Base-by-base conservation (phyloP, 1,140 invertebrate species). In the Antheraea pernyi region DNA sequence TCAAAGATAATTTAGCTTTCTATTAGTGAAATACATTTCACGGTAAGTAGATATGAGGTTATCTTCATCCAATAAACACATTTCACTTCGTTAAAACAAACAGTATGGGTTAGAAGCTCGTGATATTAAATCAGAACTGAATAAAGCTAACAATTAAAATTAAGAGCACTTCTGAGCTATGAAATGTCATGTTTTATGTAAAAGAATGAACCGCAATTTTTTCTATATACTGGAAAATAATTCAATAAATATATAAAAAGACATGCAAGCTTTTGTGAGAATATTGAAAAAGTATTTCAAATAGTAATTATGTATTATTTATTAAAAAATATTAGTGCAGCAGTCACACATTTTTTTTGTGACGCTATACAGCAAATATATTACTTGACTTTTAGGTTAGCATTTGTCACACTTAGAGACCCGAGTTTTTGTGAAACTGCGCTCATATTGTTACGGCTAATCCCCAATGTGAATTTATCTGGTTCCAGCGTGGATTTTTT, bases 381-480 rank as follows among this genome's bases (percentile, higher is more conserved):
- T 84, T 79, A 79, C 68, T 63, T n/a, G 75, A 80, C 78, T 78
- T 83, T 78, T 75, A 75, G 72, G 70, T 68, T 62, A 63, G 73
- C 76, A 88, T 89, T 89, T 87, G 85, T 89, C 84, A 89, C 75
- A 59, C 73, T 67, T 67, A 75, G 79, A 83, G 79, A 82, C 83
- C 80, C 79, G 77, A 72, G 72, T 67, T 73, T 53, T 73, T 84
- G 79, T 80, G 84, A 80, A 86, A 88, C 86, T 88, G 82, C 87
- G 77, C 88, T 88, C 86, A 86, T 90, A 90, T 86, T 83, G 85
- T 88, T 88, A 82, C 82, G 85, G 83, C 86, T 90, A 87, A 90
- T 90, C 88, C 85, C 80, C 80, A 68, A 67, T 70, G 78, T 73
- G 80, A 77, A 90, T 90, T 88, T 84, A 88, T 90, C 86, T 86